phyloP scores from a whole-genome alignment of 2,113 vertebrate species.

The Sakesphorus luctuosus region DNA sequence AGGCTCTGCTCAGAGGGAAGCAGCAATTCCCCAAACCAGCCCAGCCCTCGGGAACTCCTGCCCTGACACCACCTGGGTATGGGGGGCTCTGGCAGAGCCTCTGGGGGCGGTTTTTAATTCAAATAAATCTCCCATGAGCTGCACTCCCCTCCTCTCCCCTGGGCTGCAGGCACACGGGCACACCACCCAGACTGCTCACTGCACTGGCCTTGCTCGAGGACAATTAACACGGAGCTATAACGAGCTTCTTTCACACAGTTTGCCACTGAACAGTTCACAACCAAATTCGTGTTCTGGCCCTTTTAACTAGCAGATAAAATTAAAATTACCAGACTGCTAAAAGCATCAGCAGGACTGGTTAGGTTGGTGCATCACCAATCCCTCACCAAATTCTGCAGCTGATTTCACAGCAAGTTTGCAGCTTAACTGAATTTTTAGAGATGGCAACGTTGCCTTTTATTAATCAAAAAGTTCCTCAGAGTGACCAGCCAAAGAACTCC shows the following conservation, averaged over 20 bases:
- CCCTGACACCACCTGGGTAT: background rate
- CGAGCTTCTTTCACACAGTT: background rate
- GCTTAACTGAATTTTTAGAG: background rate
- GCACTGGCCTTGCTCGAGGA: background rate
- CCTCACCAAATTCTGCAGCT: background rate
- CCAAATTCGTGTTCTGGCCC: background rate
- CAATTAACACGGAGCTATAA: background rate
- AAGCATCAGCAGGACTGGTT: background rate
- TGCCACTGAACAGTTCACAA: background rate
- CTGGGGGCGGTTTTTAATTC: background rate
- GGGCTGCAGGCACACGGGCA: background rate
- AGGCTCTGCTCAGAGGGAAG: background rate
- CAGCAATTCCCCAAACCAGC: background rate
- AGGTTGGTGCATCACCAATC: background rate
- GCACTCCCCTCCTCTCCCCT: fast-evolving
- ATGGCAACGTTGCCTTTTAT: background rate
- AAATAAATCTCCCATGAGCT: background rate
- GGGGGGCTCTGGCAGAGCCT: background rate
- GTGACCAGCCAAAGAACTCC: background rate
- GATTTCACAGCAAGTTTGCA: constrained; percentile 21
- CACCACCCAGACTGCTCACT: background rate
- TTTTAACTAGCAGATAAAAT: background rate
- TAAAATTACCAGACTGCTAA: background rate
- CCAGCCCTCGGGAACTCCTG: background rate
- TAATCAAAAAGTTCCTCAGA: background rate